A percentile compares a stretch with the other conserved stretches of the same genome.
Evolutionary conservation across 2,888 invertebrate species (phyloP).

Genomic region (Anorthoa munda): DNA sequence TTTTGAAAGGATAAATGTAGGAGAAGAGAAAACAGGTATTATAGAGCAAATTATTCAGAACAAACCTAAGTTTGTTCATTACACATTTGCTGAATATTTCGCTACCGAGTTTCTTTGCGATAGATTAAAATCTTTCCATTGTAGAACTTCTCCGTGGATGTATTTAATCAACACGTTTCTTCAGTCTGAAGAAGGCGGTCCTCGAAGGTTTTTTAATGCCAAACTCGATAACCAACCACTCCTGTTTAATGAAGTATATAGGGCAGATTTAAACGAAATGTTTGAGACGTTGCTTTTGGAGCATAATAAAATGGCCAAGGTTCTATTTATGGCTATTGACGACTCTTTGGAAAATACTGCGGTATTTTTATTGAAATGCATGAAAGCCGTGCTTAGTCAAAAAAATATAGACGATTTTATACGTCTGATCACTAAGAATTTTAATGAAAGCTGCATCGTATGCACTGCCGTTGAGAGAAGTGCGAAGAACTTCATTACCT

Average conservation of each 20-base stretch:
- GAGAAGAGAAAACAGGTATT: conserved; percentile 61
- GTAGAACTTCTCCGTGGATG: conserved; percentile 38
- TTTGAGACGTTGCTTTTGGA: conserved; percentile 29
- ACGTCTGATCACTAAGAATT: conserved; percentile 12
- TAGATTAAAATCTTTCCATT: conserved; percentile 27
- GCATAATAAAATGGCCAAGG: conserved; percentile 11
- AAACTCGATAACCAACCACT: conserved; percentile 36
- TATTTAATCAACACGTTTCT: conserved; percentile 46
- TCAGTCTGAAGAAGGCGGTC: conserved; percentile 29
- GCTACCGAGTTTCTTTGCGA: conserved; percentile 56
- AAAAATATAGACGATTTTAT: conserved; percentile 32
- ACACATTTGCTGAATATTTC: conserved; percentile 63
- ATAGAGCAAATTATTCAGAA: conserved; percentile 47
- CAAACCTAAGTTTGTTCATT: conserved; percentile 60
- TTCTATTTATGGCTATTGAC: conserved; percentile 32
- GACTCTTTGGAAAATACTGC: conserved; percentile 46
- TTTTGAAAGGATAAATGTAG: conserved; percentile 38
- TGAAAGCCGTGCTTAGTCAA: conserved; percentile 20
- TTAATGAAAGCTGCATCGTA: conserved; percentile 27
- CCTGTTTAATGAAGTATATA: conserved; percentile 22
- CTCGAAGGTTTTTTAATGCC: conserved; percentile 46
- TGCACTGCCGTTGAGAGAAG: conserved; percentile 37
- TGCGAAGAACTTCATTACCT: conserved; percentile 16
- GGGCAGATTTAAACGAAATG: conserved; percentile 2
- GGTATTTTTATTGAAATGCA: conserved; percentile 38